Evolutionary conservation across 2,888 invertebrate species (phyloP).

Genomic region (Yponomeuta evonymella): DNA sequence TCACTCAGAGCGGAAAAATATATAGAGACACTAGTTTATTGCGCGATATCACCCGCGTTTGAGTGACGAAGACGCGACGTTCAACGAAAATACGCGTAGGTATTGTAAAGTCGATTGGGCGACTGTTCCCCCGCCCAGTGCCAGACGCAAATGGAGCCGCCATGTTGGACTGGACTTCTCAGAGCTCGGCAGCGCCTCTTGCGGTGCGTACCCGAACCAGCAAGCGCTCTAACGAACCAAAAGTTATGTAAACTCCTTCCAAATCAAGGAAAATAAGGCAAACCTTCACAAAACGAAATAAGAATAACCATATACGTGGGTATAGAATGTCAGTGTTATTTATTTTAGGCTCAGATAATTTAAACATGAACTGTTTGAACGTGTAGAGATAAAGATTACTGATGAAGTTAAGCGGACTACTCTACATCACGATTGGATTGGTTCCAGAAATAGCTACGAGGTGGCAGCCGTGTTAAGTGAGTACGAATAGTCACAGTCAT

Average conservation of each 20-base stretch:
- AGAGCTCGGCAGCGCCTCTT: conserved; percentile 5
- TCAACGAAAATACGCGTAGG: conserved; percentile 71
- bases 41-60: conserved; percentile 69
- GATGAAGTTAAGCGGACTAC: neutral
- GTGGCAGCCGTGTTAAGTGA: neutral
- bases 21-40: conserved; percentile 67
- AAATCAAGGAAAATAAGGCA: neutral
- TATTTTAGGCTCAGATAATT: no score
- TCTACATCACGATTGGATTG: neutral
- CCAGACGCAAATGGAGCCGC: conserved; percentile 64
- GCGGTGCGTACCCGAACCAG: neutral
- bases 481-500: neutral
- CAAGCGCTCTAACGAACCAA: neutral
- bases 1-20: conserved; percentile 63
- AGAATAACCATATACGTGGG: no score
- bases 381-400: neutral
- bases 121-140: conserved; percentile 75
- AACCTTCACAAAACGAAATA: neutral
- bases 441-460: neutral
- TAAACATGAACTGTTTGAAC: neutral
- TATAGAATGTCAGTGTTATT: no score
- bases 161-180: conserved; percentile 12
- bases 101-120: conserved; percentile 66
- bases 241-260: neutral
- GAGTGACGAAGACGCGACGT: conserved; percentile 66